phyloP scores from a whole-genome alignment of 2,113 vertebrate genomes.

The Cynocephalus volans region DNA sequence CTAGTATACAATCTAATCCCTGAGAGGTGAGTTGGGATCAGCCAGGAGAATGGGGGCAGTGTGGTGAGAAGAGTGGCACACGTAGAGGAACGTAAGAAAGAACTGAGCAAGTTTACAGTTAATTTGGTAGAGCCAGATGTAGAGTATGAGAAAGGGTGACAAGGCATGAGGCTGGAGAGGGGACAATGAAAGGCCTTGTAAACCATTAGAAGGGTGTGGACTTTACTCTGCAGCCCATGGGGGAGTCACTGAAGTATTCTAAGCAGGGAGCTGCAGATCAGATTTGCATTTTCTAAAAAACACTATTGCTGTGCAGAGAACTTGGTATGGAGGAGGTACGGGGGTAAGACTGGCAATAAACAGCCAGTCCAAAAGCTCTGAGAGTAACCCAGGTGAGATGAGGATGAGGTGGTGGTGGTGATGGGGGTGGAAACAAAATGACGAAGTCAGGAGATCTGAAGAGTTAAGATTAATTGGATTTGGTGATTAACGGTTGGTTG shows the following conservation, averaged over 20 bases:
- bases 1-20: neutral
- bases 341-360: neutral
- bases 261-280: neutral
- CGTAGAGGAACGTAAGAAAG: neutral
- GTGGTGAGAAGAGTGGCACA: neutral
- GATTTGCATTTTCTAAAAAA: neutral
- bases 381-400: neutral
- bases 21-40: neutral
- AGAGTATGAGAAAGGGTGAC: neutral
- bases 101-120: neutral
- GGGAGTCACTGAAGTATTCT: neutral
- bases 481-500: neutral
- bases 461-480: neutral
- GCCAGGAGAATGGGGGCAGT: neutral
- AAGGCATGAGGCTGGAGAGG: neutral
- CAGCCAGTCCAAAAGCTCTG: neutral
- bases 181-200: neutral
- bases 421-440: neutral
- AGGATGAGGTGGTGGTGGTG: neutral
- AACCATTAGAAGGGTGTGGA: neutral
- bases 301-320: neutral
- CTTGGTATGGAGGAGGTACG: neutral
- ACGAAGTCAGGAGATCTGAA: neutral
- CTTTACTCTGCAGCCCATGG: neutral
- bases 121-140: neutral